Conservation (phyloP, 2,888 invertebrate genomes). For the Calameuta idolon region DNA sequence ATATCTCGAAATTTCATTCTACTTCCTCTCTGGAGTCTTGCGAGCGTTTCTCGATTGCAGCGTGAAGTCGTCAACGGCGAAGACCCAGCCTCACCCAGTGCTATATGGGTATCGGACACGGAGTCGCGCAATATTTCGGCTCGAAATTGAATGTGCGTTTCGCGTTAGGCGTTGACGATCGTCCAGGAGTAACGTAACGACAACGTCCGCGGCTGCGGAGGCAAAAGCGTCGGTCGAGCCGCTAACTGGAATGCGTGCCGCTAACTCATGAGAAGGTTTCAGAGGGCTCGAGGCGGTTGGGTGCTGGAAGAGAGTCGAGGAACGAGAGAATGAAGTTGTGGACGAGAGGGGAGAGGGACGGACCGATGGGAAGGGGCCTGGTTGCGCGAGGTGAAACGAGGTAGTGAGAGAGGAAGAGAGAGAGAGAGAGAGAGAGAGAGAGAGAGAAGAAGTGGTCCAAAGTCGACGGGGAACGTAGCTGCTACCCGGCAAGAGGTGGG, state of each 20-base stretch:
- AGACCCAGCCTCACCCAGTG: too few relatives aligned
- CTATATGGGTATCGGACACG: rapidly evolving
- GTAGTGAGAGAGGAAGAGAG: slow-evolving; percentile 5
- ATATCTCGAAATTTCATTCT: too few relatives aligned
- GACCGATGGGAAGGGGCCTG: not conserved
- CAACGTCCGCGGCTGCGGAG: not conserved
- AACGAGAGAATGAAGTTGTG: slow-evolving; percentile 15
- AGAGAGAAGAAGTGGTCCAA: slow-evolving; percentile 10
- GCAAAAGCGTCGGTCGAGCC: slow-evolving; percentile 39
- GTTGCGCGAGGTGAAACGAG: too few relatives aligned
- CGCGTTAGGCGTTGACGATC: not conserved
- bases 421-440: slow-evolving; percentile 21
- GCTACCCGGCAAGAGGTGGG: slow-evolving; percentile 14
- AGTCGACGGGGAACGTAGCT: slow-evolving; percentile 11
- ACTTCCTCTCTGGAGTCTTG: rapidly evolving
- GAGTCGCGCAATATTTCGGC: not conserved
- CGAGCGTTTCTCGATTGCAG: too few relatives aligned
- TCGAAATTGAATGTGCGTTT: not conserved
- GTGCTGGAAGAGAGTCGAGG: slow-evolving; percentile 32
- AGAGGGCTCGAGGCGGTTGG: slow-evolving; percentile 38
- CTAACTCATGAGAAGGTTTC: slow-evolving; percentile 38
- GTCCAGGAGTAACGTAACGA: not conserved
- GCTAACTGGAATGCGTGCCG: slow-evolving; percentile 48
- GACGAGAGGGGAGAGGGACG: not conserved
- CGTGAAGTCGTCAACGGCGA: too few relatives aligned